phyloP scores from a whole-genome alignment of 2,888 invertebrate species.

The Auanema sp. region DNA sequence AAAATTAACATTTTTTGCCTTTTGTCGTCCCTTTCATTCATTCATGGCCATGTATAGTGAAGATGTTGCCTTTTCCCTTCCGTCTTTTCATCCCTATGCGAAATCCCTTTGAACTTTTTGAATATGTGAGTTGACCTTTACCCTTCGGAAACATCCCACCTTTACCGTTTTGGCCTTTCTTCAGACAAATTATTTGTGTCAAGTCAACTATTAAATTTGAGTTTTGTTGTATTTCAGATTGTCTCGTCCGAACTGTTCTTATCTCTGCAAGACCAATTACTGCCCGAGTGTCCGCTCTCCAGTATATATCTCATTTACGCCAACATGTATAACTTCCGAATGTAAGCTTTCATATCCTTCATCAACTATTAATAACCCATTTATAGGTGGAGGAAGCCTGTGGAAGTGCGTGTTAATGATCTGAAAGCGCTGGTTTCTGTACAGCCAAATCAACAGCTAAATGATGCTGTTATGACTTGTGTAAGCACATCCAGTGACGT shows the following conservation, averaged over 20 bases:
- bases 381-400: constrained; percentile 43
- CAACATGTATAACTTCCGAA: constrained; percentile 39
- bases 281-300: constrained; percentile 23
- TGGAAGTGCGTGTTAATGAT: constrained; percentile 25
- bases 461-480: constrained; percentile 10
- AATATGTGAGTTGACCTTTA: no score
- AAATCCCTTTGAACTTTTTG: no score
- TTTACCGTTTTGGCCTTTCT: constrained; percentile 2
- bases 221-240: constrained; percentile 22
- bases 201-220: not conserved
- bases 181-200: not conserved
- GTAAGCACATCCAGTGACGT: constrained; percentile 11
- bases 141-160: not conserved
- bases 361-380: not conserved
- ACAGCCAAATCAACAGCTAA: not conserved
- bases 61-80: not conserved
- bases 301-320: constrained; percentile 31
- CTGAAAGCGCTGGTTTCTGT: constrained; percentile 15
- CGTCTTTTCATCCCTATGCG: constrained; percentile 9
- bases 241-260: constrained; percentile 29
- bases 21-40: not conserved
- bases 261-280: constrained; percentile 16
- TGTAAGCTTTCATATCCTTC: constrained; percentile 25
- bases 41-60: not conserved
- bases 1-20: no score